Base-by-base conservation (phyloP, 2,113 vertebrate genomes). In the Porphyrio hochstetteri region DNA sequence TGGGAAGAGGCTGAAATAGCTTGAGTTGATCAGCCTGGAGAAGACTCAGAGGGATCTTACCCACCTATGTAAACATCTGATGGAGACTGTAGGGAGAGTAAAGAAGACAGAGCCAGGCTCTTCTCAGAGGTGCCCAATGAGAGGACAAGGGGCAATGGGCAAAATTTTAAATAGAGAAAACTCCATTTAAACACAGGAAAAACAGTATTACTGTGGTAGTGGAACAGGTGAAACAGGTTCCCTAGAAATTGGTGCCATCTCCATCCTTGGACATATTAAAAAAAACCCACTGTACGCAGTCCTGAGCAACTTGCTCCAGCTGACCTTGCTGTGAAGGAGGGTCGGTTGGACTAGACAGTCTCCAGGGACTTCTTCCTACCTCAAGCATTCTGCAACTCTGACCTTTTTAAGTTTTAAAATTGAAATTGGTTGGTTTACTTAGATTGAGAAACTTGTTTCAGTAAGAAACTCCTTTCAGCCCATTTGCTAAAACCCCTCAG, bases 221-320 rank as follows among this genome's bases (percentile, higher is more conserved):
- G 15, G 31, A 46, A 46, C 44, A 44, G 44, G 44, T 44, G 44
- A 44, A 77, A 63, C 14, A 57, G 28, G 10, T 38, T 84, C 10
- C 17, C 40, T 46, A 82, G 36, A 75, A 70, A 86, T 67, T 2
- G 79, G 16, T 18, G 78, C 42, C 21, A 25, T 59, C 15, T 59
- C 14, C 21, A 64, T 44, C n/a, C 21, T 25, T 46, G 28, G 14
- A 64, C 31, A 64, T 46, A 50, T 3, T 52, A 46, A 28, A 38
- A 77, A 79, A 68, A 64, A 18, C 0, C 0, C 33, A 24, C 13
- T n/a, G 5, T 52, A 64, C 14, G 3, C 4, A 2, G 35, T n/a
- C 42, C 46, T 25, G 29, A 46, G 27, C 12, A 77, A 53, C 21
- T 16, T 70, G 36, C 38, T 70, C n/a, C 23, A 55, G 24, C 9